phyloP scores from a whole-genome alignment of 1,140 invertebrate species.

The Philopotamus ludificatus region DNA sequence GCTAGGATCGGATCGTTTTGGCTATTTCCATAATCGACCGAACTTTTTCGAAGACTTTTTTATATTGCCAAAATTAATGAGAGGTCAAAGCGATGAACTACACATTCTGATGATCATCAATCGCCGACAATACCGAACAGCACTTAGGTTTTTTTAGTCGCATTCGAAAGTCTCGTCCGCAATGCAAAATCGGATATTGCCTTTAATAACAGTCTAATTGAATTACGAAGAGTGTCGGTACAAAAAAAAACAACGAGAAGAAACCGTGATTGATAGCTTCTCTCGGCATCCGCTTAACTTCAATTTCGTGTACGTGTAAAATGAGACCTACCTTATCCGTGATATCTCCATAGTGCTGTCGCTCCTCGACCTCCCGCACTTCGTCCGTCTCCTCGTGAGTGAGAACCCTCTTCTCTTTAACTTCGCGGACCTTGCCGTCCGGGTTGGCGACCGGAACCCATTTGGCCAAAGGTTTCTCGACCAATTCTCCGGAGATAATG shows the following conservation, averaged over 20 bases:
- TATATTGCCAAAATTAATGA: neutral
- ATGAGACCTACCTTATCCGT: slow-evolving; percentile 71
- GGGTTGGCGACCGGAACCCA: slow-evolving; percentile 63
- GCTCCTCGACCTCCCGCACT: slow-evolving; percentile 77
- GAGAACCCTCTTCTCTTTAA: slow-evolving; percentile 74
- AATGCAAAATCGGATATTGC: neutral
- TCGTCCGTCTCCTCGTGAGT: slow-evolving; percentile 82
- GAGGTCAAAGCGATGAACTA: neutral
- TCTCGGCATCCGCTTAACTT: neutral
- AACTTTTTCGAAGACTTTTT: neutral
- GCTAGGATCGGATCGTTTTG: too few relatives aligned
- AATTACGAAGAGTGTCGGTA: neutral
- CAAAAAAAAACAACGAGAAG: too few relatives aligned
- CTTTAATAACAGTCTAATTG: neutral
- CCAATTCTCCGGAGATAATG: slow-evolving; percentile 36
- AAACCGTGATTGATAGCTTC: neutral
- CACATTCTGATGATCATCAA: neutral
- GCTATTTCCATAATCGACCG: too few relatives aligned
- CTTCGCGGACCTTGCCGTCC: slow-evolving; percentile 75
- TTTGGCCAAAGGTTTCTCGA: slow-evolving; percentile 58
- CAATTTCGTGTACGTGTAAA: neutral
- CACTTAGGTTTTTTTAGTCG: neutral
- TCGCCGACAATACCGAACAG: neutral
- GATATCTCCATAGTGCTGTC: slow-evolving; percentile 77
- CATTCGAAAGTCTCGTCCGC: neutral